Percentiles rank a stretch among this genome's conserved stretches.
Conservation (phyloP, 2,797 vertebrate genomes). For the Tinamus major region DNA sequence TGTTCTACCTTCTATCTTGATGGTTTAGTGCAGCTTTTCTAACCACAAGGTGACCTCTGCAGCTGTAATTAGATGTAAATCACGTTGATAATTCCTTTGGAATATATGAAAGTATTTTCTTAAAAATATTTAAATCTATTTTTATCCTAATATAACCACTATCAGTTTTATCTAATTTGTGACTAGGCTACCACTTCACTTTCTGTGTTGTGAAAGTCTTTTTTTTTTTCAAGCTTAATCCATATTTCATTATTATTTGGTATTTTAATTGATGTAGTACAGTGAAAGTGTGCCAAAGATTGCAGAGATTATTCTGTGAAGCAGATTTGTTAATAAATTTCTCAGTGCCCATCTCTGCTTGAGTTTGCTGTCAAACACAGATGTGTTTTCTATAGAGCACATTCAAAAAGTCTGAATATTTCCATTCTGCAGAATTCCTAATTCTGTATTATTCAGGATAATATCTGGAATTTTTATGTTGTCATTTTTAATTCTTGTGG, state of each 20-base stretch:
- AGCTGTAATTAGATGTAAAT: slow-evolving; percentile 42
- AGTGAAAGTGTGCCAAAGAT: neutral
- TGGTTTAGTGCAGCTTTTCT: neutral
- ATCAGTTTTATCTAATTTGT: neutral
- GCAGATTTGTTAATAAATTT: neutral
- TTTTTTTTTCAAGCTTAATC: slow-evolving; percentile 14
- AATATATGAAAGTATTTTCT: neutral
- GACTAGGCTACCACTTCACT: neutral
- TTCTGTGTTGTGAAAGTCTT: neutral
- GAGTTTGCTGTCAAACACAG: neutral
- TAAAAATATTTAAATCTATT: neutral
- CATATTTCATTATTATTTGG: neutral
- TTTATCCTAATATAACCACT: slow-evolving; percentile 2
- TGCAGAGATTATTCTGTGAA: neutral
- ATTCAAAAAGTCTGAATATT: neutral
- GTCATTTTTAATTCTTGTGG: neutral
- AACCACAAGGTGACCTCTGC: neutral
- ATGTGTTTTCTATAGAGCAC: neutral
- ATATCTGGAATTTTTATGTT: fast-evolving
- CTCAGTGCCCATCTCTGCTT: neutral
- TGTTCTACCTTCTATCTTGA: neutral
- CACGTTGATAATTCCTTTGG: neutral
- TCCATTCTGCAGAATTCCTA: neutral
- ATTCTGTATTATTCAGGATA: neutral
- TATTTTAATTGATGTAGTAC: neutral